A percentile compares a stretch with the other conserved stretches of the same genome.
Evolutionary conservation across 2,888 invertebrate genomes (phyloP).

Genomic region (Thera obeliscata): DNA sequence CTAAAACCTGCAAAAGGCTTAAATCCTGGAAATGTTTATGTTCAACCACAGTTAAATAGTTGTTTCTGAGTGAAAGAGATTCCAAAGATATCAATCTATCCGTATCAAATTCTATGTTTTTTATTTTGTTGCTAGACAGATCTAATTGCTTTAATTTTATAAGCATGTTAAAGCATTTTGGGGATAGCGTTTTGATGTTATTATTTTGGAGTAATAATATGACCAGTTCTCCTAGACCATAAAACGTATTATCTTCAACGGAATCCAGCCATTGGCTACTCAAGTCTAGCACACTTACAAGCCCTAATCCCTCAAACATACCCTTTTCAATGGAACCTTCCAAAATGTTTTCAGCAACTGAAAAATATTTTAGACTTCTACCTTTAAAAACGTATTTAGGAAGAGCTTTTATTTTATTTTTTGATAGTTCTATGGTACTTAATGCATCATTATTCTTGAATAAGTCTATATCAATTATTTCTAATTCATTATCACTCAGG

Average conservation of each 20-base stretch:
- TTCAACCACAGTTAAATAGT: constrained; percentile 55
- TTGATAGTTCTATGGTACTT: constrained; percentile 52
- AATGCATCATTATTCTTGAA: constrained; percentile 49
- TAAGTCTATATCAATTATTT: constrained; percentile 45
- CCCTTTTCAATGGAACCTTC: constrained; percentile 58
- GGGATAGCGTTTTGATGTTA: constrained; percentile 49
- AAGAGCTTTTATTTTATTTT: constrained; percentile 57
- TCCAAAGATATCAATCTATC: constrained; percentile 54
- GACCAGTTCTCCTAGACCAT: constrained; percentile 50
- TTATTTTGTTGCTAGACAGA: constrained; percentile 62
- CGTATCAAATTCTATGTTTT: constrained; percentile 57
- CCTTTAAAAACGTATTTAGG: constrained; percentile 59
- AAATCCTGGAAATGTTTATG: constrained; percentile 53
- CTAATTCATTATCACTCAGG: constrained; percentile 57
- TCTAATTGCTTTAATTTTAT: constrained; percentile 53
- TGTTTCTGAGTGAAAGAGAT: constrained; percentile 54
- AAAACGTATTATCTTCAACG: constrained; percentile 63
- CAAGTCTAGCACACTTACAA: constrained; percentile 53
- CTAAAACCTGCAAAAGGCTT: constrained; percentile 54
- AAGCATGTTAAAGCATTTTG: constrained; percentile 56
- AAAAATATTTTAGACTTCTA: constrained; percentile 54
- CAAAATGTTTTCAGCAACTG: constrained; percentile 54
- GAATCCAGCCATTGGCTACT: constrained; percentile 55
- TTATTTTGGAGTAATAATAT: constrained; percentile 61
- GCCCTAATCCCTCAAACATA: constrained; percentile 60